Base-by-base conservation (phyloP, 2,888 invertebrate genomes). In the Tortrix viridana region DNA sequence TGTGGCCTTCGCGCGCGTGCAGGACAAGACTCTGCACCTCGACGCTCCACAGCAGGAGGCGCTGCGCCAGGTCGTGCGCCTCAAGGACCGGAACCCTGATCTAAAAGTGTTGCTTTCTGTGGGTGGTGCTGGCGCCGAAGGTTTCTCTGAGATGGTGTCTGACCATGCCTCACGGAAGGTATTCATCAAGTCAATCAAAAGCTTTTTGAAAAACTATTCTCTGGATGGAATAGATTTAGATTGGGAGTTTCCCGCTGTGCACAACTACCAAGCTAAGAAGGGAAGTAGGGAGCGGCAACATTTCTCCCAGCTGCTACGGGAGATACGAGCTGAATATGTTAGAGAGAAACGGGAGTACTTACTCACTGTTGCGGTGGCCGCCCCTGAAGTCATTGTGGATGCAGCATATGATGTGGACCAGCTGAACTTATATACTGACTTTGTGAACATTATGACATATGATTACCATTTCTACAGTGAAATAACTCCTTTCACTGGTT, bases 401-500 rank as follows among this genome's bases (percentile, higher is more conserved):
- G 92, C 93, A 60, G 94, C 96, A 0, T 98, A 98, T 82, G 95
- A 97, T 80, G 94, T 98, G 12, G 91, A 93, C 19, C 94, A 96
- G 80, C 92, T 98, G 65, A 96, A 96, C 71, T 88, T 95, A 93
- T 97, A 96, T 79, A 94, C 95, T 0, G 98, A 98, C 83, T 97
- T 94, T 88, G 94, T 97, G 0, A 97, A 97, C 82, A 78, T 98
- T n/a, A 98, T 98, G 98, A 94, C 96, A 0, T 98, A 98, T 79
- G 98, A 98, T 82, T 98, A 95, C 77, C 97, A 98, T 82, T 96
- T 94, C 76, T 98, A 94, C 76, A 93, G 94, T 4, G 93, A 93
- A 80, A 94, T 94, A 66, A 95, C 96, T 1, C 98, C 98, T 0
- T 94, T 97, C 71, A 98, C 98, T 18, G 96, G 97, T 0, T 89